A percentile compares a stretch with the other conserved stretches of the same genome.
phyloP scores from a whole-genome alignment of 2,888 invertebrate genomes.

The Morpho achilles region DNA sequence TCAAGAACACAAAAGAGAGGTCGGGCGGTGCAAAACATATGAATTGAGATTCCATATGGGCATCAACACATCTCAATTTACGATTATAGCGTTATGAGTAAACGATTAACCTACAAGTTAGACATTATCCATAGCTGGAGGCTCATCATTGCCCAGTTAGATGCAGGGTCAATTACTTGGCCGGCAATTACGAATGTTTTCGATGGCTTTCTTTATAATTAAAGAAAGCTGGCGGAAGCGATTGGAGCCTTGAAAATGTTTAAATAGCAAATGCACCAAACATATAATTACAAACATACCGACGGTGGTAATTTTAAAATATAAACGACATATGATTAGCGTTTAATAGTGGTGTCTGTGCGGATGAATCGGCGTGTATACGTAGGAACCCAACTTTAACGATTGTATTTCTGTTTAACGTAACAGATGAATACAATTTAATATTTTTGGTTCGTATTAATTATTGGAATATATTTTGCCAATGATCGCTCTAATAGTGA shows the following conservation, averaged over 20 bases:
- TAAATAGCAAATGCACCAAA: background rate
- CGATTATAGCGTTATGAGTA: slow-evolving; percentile 48
- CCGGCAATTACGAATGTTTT: slow-evolving; percentile 50
- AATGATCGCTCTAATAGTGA: too few species aligned
- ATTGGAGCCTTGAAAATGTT: background rate
- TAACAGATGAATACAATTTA: too few species aligned
- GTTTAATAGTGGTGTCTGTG: too few species aligned
- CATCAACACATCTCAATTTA: slow-evolving; percentile 50
- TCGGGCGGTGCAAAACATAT: slow-evolving; percentile 6
- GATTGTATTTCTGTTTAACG: too few species aligned
- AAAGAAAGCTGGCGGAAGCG: slow-evolving; percentile 14
- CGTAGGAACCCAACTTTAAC: too few species aligned
- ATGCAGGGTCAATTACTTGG: slow-evolving; percentile 54
- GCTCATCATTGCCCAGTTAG: slow-evolving; percentile 44
- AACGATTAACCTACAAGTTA: slow-evolving; percentile 65
- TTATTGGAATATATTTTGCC: too few species aligned
- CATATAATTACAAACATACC: too few species aligned
- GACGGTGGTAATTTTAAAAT: too few species aligned
- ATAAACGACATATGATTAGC: too few species aligned
- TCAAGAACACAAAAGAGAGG: slow-evolving; percentile 1
- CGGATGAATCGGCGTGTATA: too few species aligned
- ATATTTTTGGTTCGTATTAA: too few species aligned
- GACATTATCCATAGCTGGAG: slow-evolving; percentile 44
- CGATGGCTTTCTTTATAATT: slow-evolving; percentile 59
- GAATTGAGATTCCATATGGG: slow-evolving; percentile 24